phyloP scores from a whole-genome alignment of 2,797 vertebrate genomes.

The Malurus splendens region DNA sequence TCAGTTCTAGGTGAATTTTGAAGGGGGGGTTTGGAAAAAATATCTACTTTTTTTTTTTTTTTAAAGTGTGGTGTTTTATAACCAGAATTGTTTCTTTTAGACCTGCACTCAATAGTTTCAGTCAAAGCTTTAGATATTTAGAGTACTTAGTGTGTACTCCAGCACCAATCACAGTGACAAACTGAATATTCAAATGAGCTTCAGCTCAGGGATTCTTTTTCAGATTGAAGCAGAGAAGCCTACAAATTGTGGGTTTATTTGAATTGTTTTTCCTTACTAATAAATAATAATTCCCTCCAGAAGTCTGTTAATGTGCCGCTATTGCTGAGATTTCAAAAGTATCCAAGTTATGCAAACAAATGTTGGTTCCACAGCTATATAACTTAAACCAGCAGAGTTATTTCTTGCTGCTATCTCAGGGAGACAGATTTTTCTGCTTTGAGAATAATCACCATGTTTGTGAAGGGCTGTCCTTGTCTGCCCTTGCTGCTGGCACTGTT shows the following conservation, averaged over 20 bases:
- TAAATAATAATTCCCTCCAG: neutral
- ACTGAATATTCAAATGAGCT: neutral
- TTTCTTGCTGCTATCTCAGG: neutral
- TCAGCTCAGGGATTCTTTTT: neutral
- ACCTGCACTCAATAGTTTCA: neutral
- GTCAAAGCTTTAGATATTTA: neutral
- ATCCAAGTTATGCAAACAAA: accelerated
- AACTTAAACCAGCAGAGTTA: neutral
- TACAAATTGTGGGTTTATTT: neutral
- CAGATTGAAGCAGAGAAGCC: neutral
- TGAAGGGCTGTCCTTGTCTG: neutral
- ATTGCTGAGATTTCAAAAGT: neutral
- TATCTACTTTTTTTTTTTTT: too few species aligned
- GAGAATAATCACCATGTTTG: neutral
- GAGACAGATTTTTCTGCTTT: neutral
- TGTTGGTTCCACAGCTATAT: accelerated
- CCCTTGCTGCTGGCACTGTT: neutral
- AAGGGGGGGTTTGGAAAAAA: neutral
- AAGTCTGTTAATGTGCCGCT: neutral
- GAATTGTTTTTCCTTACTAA: neutral
- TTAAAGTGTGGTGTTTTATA: neutral
- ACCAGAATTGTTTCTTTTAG: neutral
- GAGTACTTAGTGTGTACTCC: neutral
- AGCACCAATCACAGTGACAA: accelerated
- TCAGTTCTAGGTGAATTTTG: neutral